Base-by-base conservation (phyloP, 2,888 invertebrate genomes). In the Sthenelais limicola region DNA sequence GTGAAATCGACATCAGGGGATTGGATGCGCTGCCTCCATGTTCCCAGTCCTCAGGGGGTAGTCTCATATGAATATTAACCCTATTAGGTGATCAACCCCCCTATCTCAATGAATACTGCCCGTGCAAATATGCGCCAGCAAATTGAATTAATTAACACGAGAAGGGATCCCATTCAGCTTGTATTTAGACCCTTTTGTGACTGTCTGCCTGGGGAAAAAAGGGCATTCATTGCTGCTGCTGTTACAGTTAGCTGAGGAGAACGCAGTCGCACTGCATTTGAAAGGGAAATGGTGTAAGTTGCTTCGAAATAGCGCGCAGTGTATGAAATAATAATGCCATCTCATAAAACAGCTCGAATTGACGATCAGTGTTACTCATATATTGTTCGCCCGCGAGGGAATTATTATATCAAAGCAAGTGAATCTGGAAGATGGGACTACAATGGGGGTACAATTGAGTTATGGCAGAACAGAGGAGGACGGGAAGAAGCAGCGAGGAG, bases 1-100 rank as follows among this genome's bases (percentile, higher is more conserved):
- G 56, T 56, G 56, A 56, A 56, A 56, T 56, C 33, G 56, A 56
- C 56, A 56, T 56, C 56, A 56, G 30, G 33, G 56, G 56, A 56
- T 56, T 33, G 33, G n/a, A n/a, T n/a, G 4, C 48, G 24, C 48
- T 12, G 32, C 56, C 56, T 15, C 32, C 18, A 3, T 33, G 32
- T 52, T 2, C 48, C 24, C 48, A 48, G 26, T 30, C 52, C 24
- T 24, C 30, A 52, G 15, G 52, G 56, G 56, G 32, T 43, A 9
- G 54, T n/a, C 32, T 56, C 56, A 56, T 56, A 15, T 56, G 56
- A 32, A 56, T 56, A 56, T 56, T 56, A 32, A 56, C 56, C 18
- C 56, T 33, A 56, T 56, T 56, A 56, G 32, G 18, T 18, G 56
- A 28, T 32, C 3, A 33, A 3, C 18, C 56, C 1, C n/a, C 32